Evolutionary conservation across 1,140 invertebrate genomes (phyloP), one percentile per base, ranked within the genome.

Genomic region (Tenebrio molitor): DNA sequence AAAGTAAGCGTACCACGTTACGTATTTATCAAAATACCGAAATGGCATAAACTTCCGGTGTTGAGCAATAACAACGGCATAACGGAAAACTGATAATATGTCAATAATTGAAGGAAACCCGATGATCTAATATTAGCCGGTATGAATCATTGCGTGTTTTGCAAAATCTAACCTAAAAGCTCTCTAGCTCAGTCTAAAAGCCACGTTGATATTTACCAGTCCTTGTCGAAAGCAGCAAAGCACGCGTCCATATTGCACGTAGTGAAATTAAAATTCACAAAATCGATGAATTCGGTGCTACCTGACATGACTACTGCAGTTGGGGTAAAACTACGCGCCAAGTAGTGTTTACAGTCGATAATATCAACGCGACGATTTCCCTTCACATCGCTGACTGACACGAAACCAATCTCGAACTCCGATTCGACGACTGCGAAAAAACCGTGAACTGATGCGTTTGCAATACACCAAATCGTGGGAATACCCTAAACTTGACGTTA

Each of bases 161-260:
- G 25, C 25, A 29, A 29, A 29, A 29, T n/a, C 50, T 58, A 58
- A 58, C 50, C 50, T 58, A 58, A 25, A 58, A 58, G 21, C 50
- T 15, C n/a, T 58, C 50, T 58, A 58, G 3, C 15, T n/a, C n/a
- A n/a, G 29, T 33, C 29, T 33, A 39, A 39, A 7, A 7, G 36
- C 6, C 36, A 39, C 21, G 44, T 16, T 25, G 50, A 58, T 74
- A 88, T 86, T 83, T 85, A 90, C 88, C 89, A 88, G 84, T 94
- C 91, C 83, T 93, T 93, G 85, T 94, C 93, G 83, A 94, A 94
- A 63, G 92, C 92, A 78, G 89, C 89, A 83, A 93, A 93, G 84
- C 93, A 94, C 75, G 92, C 92, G 83, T 94, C 92, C 92, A 94
- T 94, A 84, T 88, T 87, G 64, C 69, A 73, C 68, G 6, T 39